Evolutionary conservation across 2,888 invertebrate species (phyloP).

Genomic region (Malacosoma neustria): DNA sequence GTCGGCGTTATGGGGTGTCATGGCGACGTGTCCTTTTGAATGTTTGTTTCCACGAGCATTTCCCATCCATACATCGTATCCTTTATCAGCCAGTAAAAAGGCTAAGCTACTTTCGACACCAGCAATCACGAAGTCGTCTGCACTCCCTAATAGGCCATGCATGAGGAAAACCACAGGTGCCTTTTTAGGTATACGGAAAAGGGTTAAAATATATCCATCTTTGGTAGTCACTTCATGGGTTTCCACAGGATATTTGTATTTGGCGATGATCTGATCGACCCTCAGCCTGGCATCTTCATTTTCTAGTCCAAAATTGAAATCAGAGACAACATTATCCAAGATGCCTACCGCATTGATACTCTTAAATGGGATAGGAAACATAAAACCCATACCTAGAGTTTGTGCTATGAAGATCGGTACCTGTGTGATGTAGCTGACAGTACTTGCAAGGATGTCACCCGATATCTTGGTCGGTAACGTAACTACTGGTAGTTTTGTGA

Average conservation of each 20-base stretch:
- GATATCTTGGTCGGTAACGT: constrained; percentile 14
- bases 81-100: constrained; percentile 71
- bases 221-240: constrained; percentile 32
- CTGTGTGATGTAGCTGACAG: constrained; percentile 16
- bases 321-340: constrained; percentile 20
- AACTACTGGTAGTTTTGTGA: constrained; percentile 18
- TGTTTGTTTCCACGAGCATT: constrained; percentile 85
- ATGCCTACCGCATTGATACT: constrained; percentile 22
- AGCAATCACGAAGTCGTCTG: constrained; percentile 44
- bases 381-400: constrained; percentile 14
- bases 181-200: constrained; percentile 40
- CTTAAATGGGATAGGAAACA: constrained; percentile 19
- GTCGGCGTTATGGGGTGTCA: constrained; percentile 40
- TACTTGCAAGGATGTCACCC: constrained; percentile 20
- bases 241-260: constrained; percentile 39
- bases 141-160: constrained; percentile 47
- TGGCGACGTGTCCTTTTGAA: constrained; percentile 65
- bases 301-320: constrained; percentile 21
- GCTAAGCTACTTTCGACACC: constrained; percentile 40
- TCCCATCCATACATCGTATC: constrained; percentile 86
- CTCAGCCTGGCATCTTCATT: constrained; percentile 36
- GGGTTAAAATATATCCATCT: constrained; percentile 37
- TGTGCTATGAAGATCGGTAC: constrained; percentile 23
- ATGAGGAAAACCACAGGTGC: constrained; percentile 43
- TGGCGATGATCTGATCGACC: constrained; percentile 27